Conservation (phyloP, 2,113 vertebrate species). For the Barbus barbus region DNA sequence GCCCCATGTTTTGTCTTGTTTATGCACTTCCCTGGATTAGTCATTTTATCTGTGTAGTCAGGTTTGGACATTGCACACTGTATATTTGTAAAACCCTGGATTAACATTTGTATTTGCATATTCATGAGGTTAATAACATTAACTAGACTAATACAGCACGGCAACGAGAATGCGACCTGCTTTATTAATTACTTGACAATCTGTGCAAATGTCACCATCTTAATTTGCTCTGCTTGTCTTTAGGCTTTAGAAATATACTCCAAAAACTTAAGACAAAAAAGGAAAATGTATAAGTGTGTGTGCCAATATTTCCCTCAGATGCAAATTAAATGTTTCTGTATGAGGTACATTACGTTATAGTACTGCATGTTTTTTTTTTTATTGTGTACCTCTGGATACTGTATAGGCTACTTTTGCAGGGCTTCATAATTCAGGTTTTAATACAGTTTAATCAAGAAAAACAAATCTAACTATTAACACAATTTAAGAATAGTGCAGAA, state of each 20-base stretch:
- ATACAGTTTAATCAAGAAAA: background rate
- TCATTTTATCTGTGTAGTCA: background rate
- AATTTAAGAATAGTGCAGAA: background rate
- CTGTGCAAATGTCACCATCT: background rate
- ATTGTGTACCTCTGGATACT: background rate
- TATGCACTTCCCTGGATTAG: background rate
- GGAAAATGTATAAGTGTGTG: background rate
- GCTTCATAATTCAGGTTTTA: background rate
- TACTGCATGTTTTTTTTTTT: background rate
- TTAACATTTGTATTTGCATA: background rate
- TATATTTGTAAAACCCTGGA: background rate
- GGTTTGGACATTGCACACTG: background rate
- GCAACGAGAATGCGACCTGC: background rate
- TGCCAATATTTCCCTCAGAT: too few relatives aligned
- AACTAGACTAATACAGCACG: background rate
- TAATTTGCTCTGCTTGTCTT: background rate
- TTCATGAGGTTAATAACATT: background rate
- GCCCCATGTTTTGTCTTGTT: background rate
- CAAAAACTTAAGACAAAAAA: too few relatives aligned
- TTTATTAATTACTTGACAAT: background rate
- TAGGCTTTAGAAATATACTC: background rate
- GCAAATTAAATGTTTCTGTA: background rate
- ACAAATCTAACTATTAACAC: too few relatives aligned
- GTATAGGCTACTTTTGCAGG: background rate
- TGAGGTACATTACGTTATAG: background rate